phyloP scores from a whole-genome alignment of 2,888 invertebrate species.

The Ennomos erosarius region DNA sequence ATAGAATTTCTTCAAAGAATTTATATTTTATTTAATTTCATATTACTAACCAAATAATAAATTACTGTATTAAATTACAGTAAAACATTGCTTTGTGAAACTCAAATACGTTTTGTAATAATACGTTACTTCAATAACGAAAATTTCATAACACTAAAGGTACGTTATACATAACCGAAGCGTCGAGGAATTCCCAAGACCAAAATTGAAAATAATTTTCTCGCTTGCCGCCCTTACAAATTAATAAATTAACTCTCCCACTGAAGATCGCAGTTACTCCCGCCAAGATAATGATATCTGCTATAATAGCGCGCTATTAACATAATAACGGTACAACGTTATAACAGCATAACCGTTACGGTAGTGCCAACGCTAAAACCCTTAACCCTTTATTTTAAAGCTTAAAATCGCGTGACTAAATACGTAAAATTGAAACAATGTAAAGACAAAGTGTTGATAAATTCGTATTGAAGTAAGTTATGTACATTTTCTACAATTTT shows the following conservation, averaged over 20 bases:
- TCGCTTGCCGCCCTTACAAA: slow-evolving; percentile 36
- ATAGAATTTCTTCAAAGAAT: too few relatives aligned
- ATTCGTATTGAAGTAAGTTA: slow-evolving; percentile 39
- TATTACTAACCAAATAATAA: too few relatives aligned
- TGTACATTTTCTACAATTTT: slow-evolving; percentile 33
- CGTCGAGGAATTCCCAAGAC: slow-evolving; percentile 36
- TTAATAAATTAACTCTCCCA: slow-evolving; percentile 59
- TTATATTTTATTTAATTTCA: too few relatives aligned
- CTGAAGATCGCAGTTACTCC: slow-evolving; percentile 47
- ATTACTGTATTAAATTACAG: too few relatives aligned
- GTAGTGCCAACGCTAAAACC: slow-evolving; percentile 21
- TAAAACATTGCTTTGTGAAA: too few relatives aligned
- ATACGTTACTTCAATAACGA: not conserved
- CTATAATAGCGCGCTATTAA: slow-evolving; percentile 60
- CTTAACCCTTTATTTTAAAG: slow-evolving; percentile 25
- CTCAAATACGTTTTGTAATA: too few relatives aligned
- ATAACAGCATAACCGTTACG: slow-evolving; percentile 44
- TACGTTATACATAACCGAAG: slow-evolving; percentile 5
- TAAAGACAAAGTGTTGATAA: slow-evolving; percentile 29
- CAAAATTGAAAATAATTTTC: slow-evolving; percentile 52
- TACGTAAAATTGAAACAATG: slow-evolving; percentile 27
- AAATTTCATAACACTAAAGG: slow-evolving; percentile 1
- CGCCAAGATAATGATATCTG: slow-evolving; percentile 57
- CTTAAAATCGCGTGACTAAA: slow-evolving; percentile 19
- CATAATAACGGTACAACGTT: slow-evolving; percentile 58